phyloP scores from a whole-genome alignment of 2,797 vertebrate species.

The Champsocephalus esox region DNA sequence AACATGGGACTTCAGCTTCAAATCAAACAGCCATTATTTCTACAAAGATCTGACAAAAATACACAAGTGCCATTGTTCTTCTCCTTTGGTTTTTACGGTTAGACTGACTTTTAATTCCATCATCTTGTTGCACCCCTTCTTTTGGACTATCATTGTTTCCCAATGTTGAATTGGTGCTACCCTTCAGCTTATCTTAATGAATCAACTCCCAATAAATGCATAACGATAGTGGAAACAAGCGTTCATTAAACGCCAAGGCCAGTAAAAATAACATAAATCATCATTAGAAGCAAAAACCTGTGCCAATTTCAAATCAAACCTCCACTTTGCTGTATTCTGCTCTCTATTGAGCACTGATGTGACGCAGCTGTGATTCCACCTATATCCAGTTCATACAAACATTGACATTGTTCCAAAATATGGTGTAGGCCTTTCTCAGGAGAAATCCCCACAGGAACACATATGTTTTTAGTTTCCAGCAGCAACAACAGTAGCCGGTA shows the following conservation, averaged over 20 bases:
- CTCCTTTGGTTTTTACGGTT: too few relatives aligned
- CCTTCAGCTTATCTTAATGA: too few relatives aligned
- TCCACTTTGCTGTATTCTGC: neutral
- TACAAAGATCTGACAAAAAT: too few relatives aligned
- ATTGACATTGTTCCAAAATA: constrained; percentile 35
- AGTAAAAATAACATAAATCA: neutral
- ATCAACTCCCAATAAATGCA: too few relatives aligned
- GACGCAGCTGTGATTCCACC: constrained; percentile 12
- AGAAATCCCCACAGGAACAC: constrained; percentile 38
- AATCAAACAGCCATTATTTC: too few relatives aligned
- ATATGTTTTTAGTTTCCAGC: constrained; percentile 53
- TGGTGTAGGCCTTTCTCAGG: constrained; percentile 27
- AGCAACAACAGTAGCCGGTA: constrained; percentile 42
- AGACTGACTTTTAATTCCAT: too few relatives aligned
- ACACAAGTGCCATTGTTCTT: too few relatives aligned
- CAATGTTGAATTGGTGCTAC: too few relatives aligned
- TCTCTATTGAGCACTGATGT: constrained; percentile 10
- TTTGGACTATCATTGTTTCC: too few relatives aligned
- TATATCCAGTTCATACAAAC: constrained; percentile 38
- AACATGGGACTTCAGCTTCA: too few relatives aligned
- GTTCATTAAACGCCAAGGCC: neutral
- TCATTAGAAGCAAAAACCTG: neutral
- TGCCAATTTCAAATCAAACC: neutral
- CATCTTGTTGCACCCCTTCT: too few relatives aligned
- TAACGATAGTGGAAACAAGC: too few relatives aligned